Base-by-base conservation (phyloP, 2,113 vertebrate genomes). In the Chrysemys picta region DNA sequence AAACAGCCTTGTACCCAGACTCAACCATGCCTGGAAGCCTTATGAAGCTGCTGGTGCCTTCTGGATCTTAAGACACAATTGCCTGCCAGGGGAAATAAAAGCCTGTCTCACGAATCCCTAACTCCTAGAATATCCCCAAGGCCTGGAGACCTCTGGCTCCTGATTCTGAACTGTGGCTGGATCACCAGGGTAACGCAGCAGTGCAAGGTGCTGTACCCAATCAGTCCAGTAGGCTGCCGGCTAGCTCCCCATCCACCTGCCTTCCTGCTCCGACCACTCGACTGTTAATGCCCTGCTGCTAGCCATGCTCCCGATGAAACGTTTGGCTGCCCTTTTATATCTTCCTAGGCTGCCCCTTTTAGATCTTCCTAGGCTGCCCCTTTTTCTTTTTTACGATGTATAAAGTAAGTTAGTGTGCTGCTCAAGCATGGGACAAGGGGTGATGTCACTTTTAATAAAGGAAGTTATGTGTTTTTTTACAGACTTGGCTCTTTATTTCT, bases 391-490 rank as follows among this genome's bases (percentile, higher is more conserved):
- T 42, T 82, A 54, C 49, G 47, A 17, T 13, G 81, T 57, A 54
- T 75, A 19, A 62, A 86, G 88, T 86, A 90, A 92, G 45, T 81
- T 81, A 49, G 82, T 59, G 81, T 52, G 86, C 50, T 6, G n/a
- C 49, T 45, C 29, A 8, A 8, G 57, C 53, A 7, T 0, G 16
- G 52, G 82, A 78, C 80, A 93, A 85, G 2, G 22, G 82, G 49
- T 62, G 49, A 19, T 47, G 78, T 52, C 27, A 54, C 52, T 69
- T 92, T 90, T 86, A 96, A 96, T 96, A 96, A 95, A 95, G 54
- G 24, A 38, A 42, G 78, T 78, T 35, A 13, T 50, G 50, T 50
- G 4, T 50, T 89, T 72, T 72, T 45, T 62, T 29, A 59, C 24
- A 62, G 57, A 12, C 59, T 16, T 31, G 29, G 59, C 29, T 62